A percentile compares a stretch with the other conserved stretches of the same genome.
Conservation (phyloP, 2,888 invertebrate species). For the Spilosoma lubricipeda region DNA sequence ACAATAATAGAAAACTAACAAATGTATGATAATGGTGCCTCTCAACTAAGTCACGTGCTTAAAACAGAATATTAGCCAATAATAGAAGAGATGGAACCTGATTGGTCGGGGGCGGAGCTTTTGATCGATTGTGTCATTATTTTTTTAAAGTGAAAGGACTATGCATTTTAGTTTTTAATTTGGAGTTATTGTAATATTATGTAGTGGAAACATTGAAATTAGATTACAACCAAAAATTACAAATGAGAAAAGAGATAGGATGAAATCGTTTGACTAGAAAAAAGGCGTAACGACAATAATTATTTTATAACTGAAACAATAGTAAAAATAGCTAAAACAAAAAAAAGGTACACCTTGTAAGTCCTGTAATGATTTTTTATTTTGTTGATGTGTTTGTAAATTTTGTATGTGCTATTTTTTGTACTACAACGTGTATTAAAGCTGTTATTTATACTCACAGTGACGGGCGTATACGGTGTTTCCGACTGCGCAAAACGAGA, state of each 20-base stretch:
- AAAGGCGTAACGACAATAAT: neutral
- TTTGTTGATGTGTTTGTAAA: neutral
- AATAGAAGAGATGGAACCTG: too few species aligned
- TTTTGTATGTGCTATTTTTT: neutral
- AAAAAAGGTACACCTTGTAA: neutral
- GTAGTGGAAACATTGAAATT: neutral
- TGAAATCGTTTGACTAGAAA: neutral
- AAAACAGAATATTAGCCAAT: too few species aligned
- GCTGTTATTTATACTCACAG: constrained; percentile 47
- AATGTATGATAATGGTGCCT: too few species aligned
- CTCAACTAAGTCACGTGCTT: too few species aligned
- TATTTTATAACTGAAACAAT: neutral
- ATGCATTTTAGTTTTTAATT: too few species aligned
- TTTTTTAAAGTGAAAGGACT: neutral
- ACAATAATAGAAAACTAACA: too few species aligned
- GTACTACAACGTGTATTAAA: neutral
- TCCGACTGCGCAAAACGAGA: constrained; percentile 69
- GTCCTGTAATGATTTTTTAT: neutral
- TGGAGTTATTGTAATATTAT: too few species aligned
- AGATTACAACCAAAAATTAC: neutral
- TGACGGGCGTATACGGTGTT: constrained; percentile 76
- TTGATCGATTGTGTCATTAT: neutral
- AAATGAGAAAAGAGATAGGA: neutral
- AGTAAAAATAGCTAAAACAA: neutral
- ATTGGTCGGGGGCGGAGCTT: too few species aligned